Evolutionary conservation across 2,888 invertebrate species (phyloP), one percentile per base, ranked within the genome.

Genomic region (Cerastoderma edule): DNA sequence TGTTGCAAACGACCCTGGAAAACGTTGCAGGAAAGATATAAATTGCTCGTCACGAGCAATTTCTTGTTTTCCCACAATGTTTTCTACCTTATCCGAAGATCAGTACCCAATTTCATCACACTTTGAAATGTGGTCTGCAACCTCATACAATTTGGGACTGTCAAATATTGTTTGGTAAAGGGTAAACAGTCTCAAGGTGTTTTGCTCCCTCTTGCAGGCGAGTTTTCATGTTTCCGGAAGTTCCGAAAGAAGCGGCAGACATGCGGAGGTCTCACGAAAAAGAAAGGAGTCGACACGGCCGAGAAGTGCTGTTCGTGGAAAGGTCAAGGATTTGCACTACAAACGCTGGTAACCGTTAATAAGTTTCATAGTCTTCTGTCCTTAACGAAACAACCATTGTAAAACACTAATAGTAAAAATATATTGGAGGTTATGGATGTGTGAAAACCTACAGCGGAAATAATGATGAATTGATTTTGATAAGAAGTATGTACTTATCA

Each of bases 231-330:
- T 67, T 89, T 83, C 72, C 81, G 86, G 30, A 85, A 87, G 35
- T 82, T 83, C 69, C 60, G 80, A n/a, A 66, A 50, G 39, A 83
- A 78, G 65, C 76, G 53, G 35, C 67, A 72, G 69, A 83, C 73
- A 13, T 89, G 89, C 75, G 87, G 87, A 2, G 87, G 89, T 1
- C 75, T 83, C 13, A 65, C 88, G n/a, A 79, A 78, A 53, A 84
- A 82, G 60, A 83, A 78, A 57, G 71, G 72, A 10, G 83, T 85
- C 44, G 54, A 69, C 16, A 80, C 79, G 3, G 75, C 86, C 8
- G 83, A 84, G 35, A 75, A 83, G 19, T 89, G 89, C 67, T 89
- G 89, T 65, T 48, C 64, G 0, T 78, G 78, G 56, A 83, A 78
- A 33, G 88, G 88, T 0, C 75, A 80, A 35, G 87, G 89, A 22